Base-by-base conservation (phyloP, 2,797 vertebrate species). In the Lates japonicus region DNA sequence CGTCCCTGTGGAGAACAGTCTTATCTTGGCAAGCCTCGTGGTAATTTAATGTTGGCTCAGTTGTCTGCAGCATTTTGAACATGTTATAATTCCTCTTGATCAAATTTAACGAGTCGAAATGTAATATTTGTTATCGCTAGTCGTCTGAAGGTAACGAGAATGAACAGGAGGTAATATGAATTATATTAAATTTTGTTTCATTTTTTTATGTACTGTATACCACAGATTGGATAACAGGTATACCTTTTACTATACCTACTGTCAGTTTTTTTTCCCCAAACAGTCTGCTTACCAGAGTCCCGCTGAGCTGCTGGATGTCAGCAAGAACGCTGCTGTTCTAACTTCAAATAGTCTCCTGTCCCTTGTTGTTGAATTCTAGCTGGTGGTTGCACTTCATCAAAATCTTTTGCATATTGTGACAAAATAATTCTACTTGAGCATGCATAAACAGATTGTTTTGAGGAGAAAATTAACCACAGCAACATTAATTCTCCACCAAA, bases 81-180 rank as follows among this genome's bases (percentile, higher is more conserved):
- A 63, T 49, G 44, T 37, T 66, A 22, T 35, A 66, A 35, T 51
- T 51, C 31, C 29, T 51, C 33, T 37, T 22, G 46, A 66, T 29
- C 25, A 29, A 29, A 29, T 29, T 29, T 29, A 19, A n/a, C n/a
- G 31, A 51, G 11, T 16, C 16, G 20, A 49, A 37, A 66, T 14
- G 8, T 65, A 52, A 51, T 51, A 51, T 7, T 20, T 20, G n/a
- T 37, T 59, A 1, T 33, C n/a, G 31, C 17, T 33, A 13, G 58
- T n/a, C 20, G 33, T 33, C 29, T 31, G 42, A 31, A 31, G 41
- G 60, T 62, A 44, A 44, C 12, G 14, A 44, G 42, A 44, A 17
- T 44, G 42, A 44, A 17, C 42, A 44, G 14, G n/a, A 44, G 5
- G 14, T 12, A 44, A 19, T 48, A 7, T 20, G 19, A n/a, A 5